Evolutionary conservation across 2,797 vertebrate genomes (phyloP).

Genomic region (Mastacembelus armatus): DNA sequence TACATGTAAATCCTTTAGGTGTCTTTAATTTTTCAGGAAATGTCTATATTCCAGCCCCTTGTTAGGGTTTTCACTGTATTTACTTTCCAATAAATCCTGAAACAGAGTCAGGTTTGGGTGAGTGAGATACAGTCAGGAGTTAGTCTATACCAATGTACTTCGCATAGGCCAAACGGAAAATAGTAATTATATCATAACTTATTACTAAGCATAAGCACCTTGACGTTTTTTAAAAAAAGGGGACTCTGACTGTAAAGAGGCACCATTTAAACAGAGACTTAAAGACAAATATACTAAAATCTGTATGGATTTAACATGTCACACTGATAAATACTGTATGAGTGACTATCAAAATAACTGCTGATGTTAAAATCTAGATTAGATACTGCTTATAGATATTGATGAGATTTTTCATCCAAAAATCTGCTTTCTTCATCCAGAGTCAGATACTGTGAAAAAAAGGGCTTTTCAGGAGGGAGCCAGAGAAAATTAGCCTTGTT

Average conservation of each 20-base stretch:
- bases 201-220: too few relatives aligned
- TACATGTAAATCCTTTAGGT: slow-evolving; percentile 66
- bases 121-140: slow-evolving; percentile 42
- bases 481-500: too few relatives aligned
- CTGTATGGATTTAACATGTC: neutral
- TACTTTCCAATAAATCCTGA: slow-evolving; percentile 67
- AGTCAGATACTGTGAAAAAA: neutral
- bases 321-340: too few relatives aligned
- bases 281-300: neutral
- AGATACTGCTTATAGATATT: neutral
- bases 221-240: neutral
- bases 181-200: slow-evolving; percentile 25
- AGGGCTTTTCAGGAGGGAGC: too few relatives aligned
- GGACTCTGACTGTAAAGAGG: neutral
- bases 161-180: slow-evolving; percentile 37
- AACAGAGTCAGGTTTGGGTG: slow-evolving; percentile 34
- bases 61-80: slow-evolving; percentile 69
- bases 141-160: slow-evolving; percentile 34
- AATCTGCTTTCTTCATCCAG: neutral
- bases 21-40: slow-evolving; percentile 70
- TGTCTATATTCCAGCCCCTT: slow-evolving; percentile 69
- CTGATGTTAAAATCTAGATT: too few relatives aligned
- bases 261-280: neutral
- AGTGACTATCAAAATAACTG: neutral
- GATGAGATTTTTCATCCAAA: neutral